These are phyloP conservation scores for Prochilodus magdalenae DNA, from an alignment of 2,113 vertebrate species.

Conservation along the genomic window DNA sequence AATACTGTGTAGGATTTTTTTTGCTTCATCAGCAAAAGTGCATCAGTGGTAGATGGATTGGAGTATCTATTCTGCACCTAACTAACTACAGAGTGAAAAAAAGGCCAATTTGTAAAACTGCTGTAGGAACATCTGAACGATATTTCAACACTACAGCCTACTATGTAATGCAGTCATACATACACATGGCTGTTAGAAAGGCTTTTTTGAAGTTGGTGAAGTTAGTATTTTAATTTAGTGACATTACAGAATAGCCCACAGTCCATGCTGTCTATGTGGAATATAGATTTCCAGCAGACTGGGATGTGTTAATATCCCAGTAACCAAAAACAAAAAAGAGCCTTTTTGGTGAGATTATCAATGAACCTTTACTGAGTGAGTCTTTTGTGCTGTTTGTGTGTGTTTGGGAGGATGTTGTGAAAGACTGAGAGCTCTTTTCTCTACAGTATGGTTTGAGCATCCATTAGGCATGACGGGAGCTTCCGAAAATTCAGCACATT, in stretches of 20 bases:
- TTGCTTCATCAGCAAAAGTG: neutral
- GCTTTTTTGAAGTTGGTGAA: neutral
- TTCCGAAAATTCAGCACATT: conserved; percentile 34
- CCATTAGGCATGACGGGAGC: conserved; percentile 52
- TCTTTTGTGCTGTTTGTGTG: conserved; percentile 47
- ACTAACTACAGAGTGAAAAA: neutral
- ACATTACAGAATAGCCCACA: neutral
- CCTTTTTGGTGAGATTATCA: conserved; percentile 24
- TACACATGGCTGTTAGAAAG: neutral
- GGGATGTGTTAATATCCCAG: conserved; percentile 8
- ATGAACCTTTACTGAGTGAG: conserved; percentile 28
- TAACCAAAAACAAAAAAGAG: conserved; percentile 27
- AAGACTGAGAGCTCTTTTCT: conserved; percentile 44
- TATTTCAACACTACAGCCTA: neutral
- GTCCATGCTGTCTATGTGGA: neutral
- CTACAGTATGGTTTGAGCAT: conserved; percentile 31
- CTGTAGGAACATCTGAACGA: too few species aligned
- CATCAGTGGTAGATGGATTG: too few species aligned
- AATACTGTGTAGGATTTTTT: neutral
- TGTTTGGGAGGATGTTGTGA: conserved; percentile 26
- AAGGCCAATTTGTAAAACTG: too few species aligned
- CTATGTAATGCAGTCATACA: neutral
- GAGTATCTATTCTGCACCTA: neutral
- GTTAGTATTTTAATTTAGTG: neutral
- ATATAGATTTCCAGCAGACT: conserved; percentile 12